A percentile compares a stretch with the other conserved stretches of the same genome.
Conservation (phyloP, 2,888 invertebrate genomes). For the Synergus gifuensis region DNA sequence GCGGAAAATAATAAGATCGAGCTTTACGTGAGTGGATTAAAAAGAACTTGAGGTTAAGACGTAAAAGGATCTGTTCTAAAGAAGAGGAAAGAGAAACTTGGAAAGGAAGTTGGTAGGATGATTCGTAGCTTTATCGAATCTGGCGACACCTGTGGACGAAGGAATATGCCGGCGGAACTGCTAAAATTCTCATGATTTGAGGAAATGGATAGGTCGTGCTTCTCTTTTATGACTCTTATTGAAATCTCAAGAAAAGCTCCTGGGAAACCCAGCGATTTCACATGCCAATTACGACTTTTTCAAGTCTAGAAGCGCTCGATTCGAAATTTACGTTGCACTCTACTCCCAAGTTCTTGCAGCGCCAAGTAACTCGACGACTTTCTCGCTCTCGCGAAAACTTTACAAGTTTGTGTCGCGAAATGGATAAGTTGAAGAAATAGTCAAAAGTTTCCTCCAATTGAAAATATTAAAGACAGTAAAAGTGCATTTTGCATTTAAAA, state of each 20-base stretch:
- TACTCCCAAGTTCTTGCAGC: constrained; percentile 10
- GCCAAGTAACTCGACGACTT: constrained; percentile 15
- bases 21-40: neutral
- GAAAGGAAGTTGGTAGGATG: constrained; percentile 10
- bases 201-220: neutral
- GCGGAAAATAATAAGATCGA: neutral
- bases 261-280: constrained; percentile 10
- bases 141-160: constrained; percentile 21
- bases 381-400: neutral
- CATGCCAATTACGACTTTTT: constrained; percentile 34
- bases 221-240: constrained; percentile 33
- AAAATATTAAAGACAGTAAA: neutral
- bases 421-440: neutral
- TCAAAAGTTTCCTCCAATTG: neutral
- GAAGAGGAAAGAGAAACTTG: neutral
- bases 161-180: neutral
- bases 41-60: neutral
- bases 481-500: neutral
- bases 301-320: constrained; percentile 18
- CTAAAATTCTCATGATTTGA: constrained; percentile 21
- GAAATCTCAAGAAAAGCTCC: constrained; percentile 36
- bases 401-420: neutral
- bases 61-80: neutral
- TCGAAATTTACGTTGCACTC: constrained; percentile 37
- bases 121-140: constrained; percentile 22